Conservation (phyloP, 2,888 invertebrate species). For the Ophioninae sp. region DNA sequence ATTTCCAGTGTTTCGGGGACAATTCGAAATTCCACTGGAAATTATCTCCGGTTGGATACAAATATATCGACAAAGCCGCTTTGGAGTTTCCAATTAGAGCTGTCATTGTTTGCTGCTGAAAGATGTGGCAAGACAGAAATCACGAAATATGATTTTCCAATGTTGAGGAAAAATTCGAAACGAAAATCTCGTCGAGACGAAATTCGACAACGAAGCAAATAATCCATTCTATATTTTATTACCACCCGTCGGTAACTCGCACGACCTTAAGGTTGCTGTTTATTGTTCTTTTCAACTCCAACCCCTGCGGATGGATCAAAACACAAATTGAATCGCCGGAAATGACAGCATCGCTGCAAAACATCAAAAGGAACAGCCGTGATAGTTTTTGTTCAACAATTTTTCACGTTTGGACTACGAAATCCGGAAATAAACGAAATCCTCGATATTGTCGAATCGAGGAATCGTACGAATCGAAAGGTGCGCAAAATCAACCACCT, state of each 20-base stretch:
- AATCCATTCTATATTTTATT: neutral
- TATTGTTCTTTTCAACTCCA: neutral
- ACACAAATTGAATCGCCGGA: neutral
- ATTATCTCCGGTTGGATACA: neutral
- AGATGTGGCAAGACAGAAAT: neutral
- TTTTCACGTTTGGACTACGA: no score
- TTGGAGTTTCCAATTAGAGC: no score
- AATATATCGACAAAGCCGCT: no score
- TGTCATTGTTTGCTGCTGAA: neutral
- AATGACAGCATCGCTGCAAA: neutral
- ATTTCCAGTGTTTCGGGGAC: neutral
- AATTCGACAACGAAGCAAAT: neutral
- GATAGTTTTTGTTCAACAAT: no score
- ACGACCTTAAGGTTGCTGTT: neutral
- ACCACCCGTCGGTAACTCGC: neutral
- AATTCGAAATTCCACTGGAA: neutral
- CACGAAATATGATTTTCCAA: neutral
- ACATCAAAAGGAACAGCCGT: neutral
- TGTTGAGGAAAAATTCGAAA: neutral
- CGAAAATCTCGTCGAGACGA: neutral
- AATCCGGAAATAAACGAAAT: no score
- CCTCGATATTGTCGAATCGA: neutral
- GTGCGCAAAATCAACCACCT: neutral
- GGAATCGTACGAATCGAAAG: neutral
- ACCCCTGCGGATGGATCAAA: neutral